phyloP scores from a whole-genome alignment of 1,140 invertebrate species.

The Conus ventricosus region DNA sequence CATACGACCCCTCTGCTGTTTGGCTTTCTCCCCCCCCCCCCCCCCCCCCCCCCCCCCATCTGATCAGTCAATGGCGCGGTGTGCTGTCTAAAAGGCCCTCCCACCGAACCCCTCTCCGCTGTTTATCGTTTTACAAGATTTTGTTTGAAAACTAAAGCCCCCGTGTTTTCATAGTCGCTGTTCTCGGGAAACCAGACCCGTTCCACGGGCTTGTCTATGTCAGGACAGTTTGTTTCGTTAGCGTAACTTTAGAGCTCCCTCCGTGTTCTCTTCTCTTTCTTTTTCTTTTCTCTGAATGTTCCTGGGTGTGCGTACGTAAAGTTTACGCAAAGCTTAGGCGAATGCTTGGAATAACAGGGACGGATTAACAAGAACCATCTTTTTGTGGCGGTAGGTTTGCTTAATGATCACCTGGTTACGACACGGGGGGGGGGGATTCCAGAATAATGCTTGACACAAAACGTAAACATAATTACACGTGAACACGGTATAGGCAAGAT shows the following conservation, averaged over 20 bases:
- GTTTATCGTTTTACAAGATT: background rate
- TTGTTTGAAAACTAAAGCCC: slow-evolving; percentile 7
- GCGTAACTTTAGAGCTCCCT: background rate
- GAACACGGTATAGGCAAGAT: background rate
- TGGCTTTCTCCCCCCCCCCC: background rate
- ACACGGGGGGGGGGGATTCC: background rate
- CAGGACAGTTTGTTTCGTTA: background rate
- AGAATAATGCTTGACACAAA: background rate
- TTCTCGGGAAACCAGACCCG: background rate
- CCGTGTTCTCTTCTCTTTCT: background rate
- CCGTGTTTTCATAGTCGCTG: background rate
- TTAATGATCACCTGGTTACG: background rate
- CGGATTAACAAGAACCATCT: background rate
- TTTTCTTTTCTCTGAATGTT: too few species aligned
- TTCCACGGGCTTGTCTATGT: background rate
- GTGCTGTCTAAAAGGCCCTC: background rate
- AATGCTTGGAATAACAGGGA: background rate
- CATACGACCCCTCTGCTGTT: background rate
- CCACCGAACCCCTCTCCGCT: background rate
- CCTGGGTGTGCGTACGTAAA: background rate
- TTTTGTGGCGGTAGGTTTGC: background rate
- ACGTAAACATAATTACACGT: background rate
- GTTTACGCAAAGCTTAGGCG: background rate
- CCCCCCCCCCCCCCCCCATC: background rate
- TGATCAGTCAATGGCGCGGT: background rate